These are phyloP conservation scores for Eumaeus atala DNA, from an alignment of 1,140 invertebrate species.

Conservation along the genomic window DNA sequence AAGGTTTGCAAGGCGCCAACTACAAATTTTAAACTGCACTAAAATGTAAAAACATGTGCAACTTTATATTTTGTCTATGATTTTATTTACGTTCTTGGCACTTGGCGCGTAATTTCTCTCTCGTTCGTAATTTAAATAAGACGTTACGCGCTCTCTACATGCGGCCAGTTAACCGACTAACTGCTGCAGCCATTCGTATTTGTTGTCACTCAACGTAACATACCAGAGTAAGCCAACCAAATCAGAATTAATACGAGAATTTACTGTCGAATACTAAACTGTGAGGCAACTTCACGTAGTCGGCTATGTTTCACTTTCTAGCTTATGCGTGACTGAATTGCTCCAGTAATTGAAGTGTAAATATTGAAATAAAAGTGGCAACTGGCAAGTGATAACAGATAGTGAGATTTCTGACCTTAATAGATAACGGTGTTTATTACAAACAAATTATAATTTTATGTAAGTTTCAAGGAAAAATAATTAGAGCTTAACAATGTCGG, in stretches of 20 bases:
- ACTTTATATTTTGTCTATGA: background rate
- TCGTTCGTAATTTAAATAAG: conserved; percentile 30
- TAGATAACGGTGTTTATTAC: background rate
- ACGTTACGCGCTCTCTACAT: conserved; percentile 34
- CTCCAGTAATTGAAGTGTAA: conserved; percentile 36
- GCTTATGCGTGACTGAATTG: conserved; percentile 37
- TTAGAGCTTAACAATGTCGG: too few species aligned
- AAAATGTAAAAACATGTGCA: conserved; percentile 1
- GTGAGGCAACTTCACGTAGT: conserved; percentile 30
- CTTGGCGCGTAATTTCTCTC: conserved; percentile 16
- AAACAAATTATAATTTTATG: too few species aligned
- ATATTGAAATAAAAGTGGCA: conserved; percentile 35
- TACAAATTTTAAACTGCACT: too few species aligned
- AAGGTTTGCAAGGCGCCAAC: too few species aligned
- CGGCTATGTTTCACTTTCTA: conserved; percentile 56
- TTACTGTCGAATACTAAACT: conserved; percentile 23
- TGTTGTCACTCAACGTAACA: conserved; percentile 51
- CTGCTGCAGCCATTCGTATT: conserved; percentile 28
- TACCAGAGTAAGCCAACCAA: conserved; percentile 58
- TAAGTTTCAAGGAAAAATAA: too few species aligned
- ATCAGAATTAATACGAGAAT: conserved; percentile 36
- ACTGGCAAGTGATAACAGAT: conserved; percentile 31
- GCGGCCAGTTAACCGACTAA: conserved; percentile 52
- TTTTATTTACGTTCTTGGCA: background rate
- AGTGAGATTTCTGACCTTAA: conserved; percentile 17